Conservation (phyloP, 2,888 invertebrate species). For the Zygothrica quintamaculata region DNA sequence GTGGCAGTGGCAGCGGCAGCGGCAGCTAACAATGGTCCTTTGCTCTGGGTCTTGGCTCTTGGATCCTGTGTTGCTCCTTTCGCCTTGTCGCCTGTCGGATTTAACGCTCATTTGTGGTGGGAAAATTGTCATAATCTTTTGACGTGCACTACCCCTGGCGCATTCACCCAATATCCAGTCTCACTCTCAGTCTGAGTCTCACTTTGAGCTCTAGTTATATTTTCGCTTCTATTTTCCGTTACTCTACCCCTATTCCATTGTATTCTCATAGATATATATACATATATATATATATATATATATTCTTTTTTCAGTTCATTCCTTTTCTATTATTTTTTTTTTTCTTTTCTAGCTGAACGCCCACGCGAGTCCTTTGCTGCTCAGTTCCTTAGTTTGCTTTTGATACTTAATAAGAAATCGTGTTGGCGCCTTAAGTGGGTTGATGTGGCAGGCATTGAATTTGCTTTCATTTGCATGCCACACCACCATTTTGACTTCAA, state of each 20-base stretch:
- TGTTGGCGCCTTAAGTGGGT: constrained; percentile 54
- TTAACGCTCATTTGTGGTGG: constrained; percentile 81
- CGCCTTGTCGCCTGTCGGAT: constrained; percentile 68
- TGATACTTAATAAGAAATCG: constrained; percentile 79
- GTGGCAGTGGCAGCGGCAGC: too few relatives aligned
- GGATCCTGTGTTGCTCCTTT: constrained; percentile 53
- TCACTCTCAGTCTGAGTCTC: constrained; percentile 3
- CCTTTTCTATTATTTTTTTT: constrained; percentile 6
- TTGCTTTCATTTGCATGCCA: constrained; percentile 68
- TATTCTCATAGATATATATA: too few relatives aligned
- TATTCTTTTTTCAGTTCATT: constrained; percentile 16
- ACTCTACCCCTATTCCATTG: constrained; percentile 37
- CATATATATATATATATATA: too few relatives aligned
- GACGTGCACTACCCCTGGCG: constrained; percentile 69
- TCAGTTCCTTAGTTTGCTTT: constrained; percentile 54
- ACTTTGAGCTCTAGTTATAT: constrained; percentile 2
- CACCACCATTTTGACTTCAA: neutral
- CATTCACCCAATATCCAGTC: constrained; percentile 1
- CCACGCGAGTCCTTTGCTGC: constrained; percentile 39
- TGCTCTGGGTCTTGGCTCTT: constrained; percentile 7
- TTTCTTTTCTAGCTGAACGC: constrained; percentile 34
- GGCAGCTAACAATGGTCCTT: constrained; percentile 68
- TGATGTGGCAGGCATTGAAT: constrained; percentile 57
- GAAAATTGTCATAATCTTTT: constrained; percentile 83
- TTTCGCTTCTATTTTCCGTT: constrained; percentile 26